phyloP scores from a whole-genome alignment of 2,797 vertebrate genomes.

The Xenopus petersii region DNA sequence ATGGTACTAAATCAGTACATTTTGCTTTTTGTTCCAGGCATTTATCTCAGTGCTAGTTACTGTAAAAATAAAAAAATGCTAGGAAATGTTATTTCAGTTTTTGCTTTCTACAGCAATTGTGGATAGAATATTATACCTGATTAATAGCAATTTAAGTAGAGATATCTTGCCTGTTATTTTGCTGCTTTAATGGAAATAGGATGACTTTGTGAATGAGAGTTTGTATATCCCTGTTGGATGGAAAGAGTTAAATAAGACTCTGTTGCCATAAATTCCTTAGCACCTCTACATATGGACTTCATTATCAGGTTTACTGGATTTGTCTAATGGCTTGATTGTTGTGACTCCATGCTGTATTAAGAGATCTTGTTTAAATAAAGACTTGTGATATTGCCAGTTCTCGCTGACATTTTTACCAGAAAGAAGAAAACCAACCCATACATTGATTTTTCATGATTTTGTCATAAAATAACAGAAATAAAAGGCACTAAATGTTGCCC shows the following conservation, averaged over 20 bases:
- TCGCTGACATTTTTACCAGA: slow-evolving; percentile 22
- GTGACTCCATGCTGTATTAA: slow-evolving; percentile 43
- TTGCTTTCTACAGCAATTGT: too few relatives aligned
- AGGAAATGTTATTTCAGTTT: too few relatives aligned
- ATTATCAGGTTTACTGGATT: slow-evolving; percentile 43
- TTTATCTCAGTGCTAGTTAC: not conserved
- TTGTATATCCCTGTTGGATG: not conserved
- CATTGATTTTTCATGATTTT: too few relatives aligned
- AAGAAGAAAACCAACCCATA: not conserved
- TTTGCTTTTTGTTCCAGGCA: not conserved
- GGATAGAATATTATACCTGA: too few relatives aligned
- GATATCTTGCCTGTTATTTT: not conserved
- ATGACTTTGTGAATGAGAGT: not conserved
- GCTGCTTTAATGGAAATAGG: not conserved
- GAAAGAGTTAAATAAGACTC: slow-evolving; percentile 24
- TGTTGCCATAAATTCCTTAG: slow-evolving; percentile 38
- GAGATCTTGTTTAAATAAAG: slow-evolving; percentile 37
- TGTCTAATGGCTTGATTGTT: slow-evolving; percentile 41
- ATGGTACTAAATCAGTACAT: not conserved
- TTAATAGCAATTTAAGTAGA: too few relatives aligned
- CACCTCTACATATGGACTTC: slow-evolving; percentile 40
- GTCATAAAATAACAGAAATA: too few relatives aligned
- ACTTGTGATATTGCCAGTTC: slow-evolving; percentile 16
- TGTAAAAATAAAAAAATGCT: too few relatives aligned
- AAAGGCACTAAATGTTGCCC: too few relatives aligned